Evolutionary conservation across 2,797 vertebrate species (phyloP).

Genomic region (Eospalax fontanierii): DNA sequence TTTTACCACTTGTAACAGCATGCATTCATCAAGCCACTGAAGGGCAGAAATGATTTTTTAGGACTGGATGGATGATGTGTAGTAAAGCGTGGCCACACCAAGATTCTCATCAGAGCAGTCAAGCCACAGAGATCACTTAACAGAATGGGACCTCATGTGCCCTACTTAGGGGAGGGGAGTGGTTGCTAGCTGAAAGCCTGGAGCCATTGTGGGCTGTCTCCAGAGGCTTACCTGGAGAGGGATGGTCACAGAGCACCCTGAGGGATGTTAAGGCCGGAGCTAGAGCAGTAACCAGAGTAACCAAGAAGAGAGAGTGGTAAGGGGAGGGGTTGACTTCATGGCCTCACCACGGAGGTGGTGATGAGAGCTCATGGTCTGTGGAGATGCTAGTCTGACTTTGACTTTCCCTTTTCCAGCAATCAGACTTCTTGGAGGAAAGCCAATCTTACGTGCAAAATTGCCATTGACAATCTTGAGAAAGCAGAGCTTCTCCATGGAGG

Average conservation of each 20-base stretch:
- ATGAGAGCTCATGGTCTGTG: not conserved
- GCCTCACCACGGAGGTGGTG: not conserved
- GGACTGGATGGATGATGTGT: not conserved
- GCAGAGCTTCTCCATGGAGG: constrained; percentile 94
- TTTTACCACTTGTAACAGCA: not conserved
- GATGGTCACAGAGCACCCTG: not conserved
- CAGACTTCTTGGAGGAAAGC: constrained; percentile 98
- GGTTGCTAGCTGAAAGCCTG: not conserved
- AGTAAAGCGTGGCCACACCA: not conserved
- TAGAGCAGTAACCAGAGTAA: not conserved
- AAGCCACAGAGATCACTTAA: not conserved
- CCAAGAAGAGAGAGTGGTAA: not conserved
- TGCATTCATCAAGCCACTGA: not conserved
- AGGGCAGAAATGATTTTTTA: not conserved
- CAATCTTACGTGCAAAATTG: constrained; percentile 96
- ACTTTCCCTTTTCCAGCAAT: constrained; percentile 92
- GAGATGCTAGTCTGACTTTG: not conserved
- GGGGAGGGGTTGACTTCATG: not conserved
- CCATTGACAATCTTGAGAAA: constrained; percentile 97
- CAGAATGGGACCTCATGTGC: not conserved
- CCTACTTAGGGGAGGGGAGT: rapidly evolving
- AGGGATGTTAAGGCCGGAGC: not conserved
- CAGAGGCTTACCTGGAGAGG: not conserved
- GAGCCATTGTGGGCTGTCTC: not conserved
- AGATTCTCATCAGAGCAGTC: not conserved